A percentile compares a stretch with the other conserved stretches of the same genome.
These are phyloP conservation scores for Schrankia costaestrigalis DNA, from an alignment of 2,888 invertebrate genomes.

Conservation along the genomic window DNA sequence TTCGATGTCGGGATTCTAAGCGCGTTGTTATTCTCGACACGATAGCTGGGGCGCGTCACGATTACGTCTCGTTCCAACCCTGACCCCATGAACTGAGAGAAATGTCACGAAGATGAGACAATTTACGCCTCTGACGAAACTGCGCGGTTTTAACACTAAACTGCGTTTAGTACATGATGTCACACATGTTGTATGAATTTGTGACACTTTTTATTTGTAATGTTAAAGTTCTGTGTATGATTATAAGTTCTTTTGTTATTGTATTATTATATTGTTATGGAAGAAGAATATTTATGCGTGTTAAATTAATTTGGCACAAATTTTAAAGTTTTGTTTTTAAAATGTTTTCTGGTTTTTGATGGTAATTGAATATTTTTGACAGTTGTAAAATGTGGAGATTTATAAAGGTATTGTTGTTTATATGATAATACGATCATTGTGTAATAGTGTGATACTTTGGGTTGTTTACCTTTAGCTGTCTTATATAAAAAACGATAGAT, in stretches of 20 bases:
- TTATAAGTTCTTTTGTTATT: too few relatives aligned
- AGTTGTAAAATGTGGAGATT: too few relatives aligned
- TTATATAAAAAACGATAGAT: too few relatives aligned
- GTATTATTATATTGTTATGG: too few relatives aligned
- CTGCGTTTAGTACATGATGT: slow-evolving; percentile 16
- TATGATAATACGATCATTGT: too few relatives aligned
- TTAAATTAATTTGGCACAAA: background rate
- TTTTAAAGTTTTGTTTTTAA: background rate
- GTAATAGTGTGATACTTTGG: too few relatives aligned
- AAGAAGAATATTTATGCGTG: background rate
- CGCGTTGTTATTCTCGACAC: slow-evolving; percentile 65
- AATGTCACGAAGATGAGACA: slow-evolving; percentile 58
- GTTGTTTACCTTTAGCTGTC: too few relatives aligned
- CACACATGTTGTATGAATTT: too few relatives aligned
- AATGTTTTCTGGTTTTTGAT: background rate
- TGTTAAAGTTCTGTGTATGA: too few relatives aligned
- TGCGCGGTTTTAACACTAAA: slow-evolving; percentile 24
- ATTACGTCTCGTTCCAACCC: slow-evolving; percentile 60
- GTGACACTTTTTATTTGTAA: too few relatives aligned
- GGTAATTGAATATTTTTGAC: too few relatives aligned
- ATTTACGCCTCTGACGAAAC: slow-evolving; percentile 27
- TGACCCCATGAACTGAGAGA: slow-evolving; percentile 72
- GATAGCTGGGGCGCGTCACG: slow-evolving; percentile 53
- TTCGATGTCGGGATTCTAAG: slow-evolving; percentile 47
- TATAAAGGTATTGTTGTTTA: too few relatives aligned